Evolutionary conservation across 2,797 vertebrate genomes (phyloP).

Genomic region (Glyptemys insculpta): DNA sequence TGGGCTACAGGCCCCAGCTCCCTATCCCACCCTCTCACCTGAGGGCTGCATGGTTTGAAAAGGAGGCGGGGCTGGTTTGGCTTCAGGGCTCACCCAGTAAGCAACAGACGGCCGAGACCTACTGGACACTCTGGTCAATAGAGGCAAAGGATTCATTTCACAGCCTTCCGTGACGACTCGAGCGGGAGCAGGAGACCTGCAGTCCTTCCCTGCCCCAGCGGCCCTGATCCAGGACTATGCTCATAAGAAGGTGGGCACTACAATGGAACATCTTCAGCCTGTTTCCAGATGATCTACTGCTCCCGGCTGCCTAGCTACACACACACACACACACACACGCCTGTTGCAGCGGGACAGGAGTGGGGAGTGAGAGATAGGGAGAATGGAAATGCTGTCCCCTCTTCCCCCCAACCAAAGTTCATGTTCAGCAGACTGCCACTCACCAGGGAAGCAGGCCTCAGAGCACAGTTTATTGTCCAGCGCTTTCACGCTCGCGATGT

Average conservation of each 20-base stretch:
- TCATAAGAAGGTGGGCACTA: background rate
- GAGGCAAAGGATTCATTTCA: background rate
- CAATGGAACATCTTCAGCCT: background rate
- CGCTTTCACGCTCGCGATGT: conserved; percentile 94
- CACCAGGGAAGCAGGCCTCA: conserved; percentile 98
- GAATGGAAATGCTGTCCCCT: background rate
- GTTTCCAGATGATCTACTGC: background rate
- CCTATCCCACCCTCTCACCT: background rate
- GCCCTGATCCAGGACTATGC: background rate
- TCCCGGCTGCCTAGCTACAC: background rate
- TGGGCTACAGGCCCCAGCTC: background rate
- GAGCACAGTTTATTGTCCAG: conserved; percentile 99
- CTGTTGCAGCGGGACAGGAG: background rate
- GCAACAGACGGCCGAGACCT: background rate
- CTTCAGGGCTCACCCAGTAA: background rate
- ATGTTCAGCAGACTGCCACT: conserved; percentile 95
- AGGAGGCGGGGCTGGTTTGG: background rate
- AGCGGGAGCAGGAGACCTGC: background rate
- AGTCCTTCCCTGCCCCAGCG: background rate
- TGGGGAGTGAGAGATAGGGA: background rate
- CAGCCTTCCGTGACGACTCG: background rate
- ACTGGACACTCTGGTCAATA: background rate
- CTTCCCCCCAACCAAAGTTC: conserved; percentile 82
- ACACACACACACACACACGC: background rate
- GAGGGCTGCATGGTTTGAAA: background rate